These are phyloP conservation scores for Mustela erminea DNA, from an alignment of 2,797 vertebrate species.

Conservation along the genomic window DNA sequence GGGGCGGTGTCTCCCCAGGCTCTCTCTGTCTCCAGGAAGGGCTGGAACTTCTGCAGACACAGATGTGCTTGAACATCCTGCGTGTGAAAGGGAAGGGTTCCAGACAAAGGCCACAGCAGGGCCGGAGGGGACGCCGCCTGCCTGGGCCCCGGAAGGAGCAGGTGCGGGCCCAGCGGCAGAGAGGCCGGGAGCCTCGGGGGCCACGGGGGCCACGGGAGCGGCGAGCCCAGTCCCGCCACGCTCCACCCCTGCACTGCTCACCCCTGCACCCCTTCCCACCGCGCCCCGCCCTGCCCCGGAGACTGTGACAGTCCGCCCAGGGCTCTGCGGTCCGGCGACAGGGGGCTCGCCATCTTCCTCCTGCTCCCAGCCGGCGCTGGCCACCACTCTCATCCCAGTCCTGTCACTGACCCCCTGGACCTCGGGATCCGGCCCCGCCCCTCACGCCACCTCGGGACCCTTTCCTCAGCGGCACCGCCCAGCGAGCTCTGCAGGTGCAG, in stretches of 20 bases:
- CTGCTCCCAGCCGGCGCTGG: rapidly evolving
- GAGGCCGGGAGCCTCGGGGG: background rate
- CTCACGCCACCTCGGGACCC: background rate
- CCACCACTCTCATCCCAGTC: rapidly evolving
- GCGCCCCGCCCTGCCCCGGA: rapidly evolving
- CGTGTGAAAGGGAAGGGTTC: rapidly evolving
- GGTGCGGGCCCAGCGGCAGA: background rate
- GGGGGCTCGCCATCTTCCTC: rapidly evolving
- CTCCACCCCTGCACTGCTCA: background rate
- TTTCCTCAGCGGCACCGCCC: rapidly evolving
- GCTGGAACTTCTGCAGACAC: background rate
- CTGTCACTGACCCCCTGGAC: background rate
- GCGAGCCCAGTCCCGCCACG: background rate
- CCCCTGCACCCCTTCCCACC: background rate
- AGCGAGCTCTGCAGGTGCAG: rapidly evolving
- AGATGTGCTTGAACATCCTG: rapidly evolving
- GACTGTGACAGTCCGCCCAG: background rate
- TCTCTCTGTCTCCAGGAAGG: background rate
- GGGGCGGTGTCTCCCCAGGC: rapidly evolving
- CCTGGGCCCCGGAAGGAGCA: background rate
- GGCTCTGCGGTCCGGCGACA: rapidly evolving
- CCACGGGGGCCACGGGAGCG: rapidly evolving
- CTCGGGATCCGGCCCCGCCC: rapidly evolving
- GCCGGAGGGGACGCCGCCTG: rapidly evolving
- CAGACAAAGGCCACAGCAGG: rapidly evolving